Evolutionary conservation across 2,888 invertebrate genomes (phyloP), one percentile per base, ranked within the genome.

Genomic region (Cremastinae sp.): DNA sequence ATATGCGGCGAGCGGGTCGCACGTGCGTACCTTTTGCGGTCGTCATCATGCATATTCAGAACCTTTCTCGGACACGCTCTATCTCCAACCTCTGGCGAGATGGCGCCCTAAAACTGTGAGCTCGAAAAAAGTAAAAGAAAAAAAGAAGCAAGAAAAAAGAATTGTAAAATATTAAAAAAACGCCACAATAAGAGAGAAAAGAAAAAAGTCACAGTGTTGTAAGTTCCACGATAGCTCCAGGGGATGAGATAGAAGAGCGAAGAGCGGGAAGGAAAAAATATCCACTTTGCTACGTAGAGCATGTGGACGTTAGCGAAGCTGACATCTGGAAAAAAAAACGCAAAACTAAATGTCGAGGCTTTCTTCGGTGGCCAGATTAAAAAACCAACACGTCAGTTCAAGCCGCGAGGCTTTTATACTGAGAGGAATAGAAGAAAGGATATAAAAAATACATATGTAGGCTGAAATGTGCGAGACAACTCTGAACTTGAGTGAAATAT

Each of bases 31-130:
- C 75, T 74, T 55, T 53, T 58, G 35, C 61, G 73, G 75, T 78
- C 77, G 76, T 78, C 78, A 75, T 77, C 75, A 77, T 80, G 79
- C 72, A 79, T 79, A 80, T 80, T 80, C 79, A 80, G 70, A 43
- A 41, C 51, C 39, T 49, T 62, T 53, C 61, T 37, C 66, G 76
- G 47, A 49, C 65, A 49, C 76, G 51, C 75, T 20, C 35, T 68
- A 75, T 74, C 73, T 78, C 47, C 47, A 8, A 72, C 53, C 69
- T 59, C 78, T 20, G 66, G 74, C 62, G 56, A 59, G 49, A 45
- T 58, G 62, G 43, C 53, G 59, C 18, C 69, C 73, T 58, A 59
- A 53, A 76, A 73, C 12, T 37, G 62, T 1, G 16, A 49, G 12
- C 53, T 41, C 3, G 47, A 53, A 49, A 49, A 35, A 53, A 61